Evolutionary conservation across 2,888 invertebrate genomes (phyloP).

Genomic region (Dasysyrphus tricinctus): DNA sequence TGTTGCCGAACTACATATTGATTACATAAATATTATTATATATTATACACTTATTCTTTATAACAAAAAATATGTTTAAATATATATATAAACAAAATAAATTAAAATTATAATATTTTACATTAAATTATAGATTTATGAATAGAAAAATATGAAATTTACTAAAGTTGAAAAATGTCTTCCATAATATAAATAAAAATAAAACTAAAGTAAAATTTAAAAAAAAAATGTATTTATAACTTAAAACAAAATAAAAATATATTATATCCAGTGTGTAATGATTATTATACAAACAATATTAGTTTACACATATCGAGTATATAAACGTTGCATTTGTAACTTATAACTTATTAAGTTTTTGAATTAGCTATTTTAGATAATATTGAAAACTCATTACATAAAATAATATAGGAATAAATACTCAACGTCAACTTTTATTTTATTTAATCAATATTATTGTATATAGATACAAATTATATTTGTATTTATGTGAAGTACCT

Average conservation of each 20-base stretch:
- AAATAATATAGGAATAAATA: conserved; percentile 48
- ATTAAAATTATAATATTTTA: conserved; percentile 38
- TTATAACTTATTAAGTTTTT: conserved; percentile 57
- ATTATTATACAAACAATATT: conserved; percentile 48
- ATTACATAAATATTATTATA: conserved; percentile 38
- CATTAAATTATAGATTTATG: conserved; percentile 60
- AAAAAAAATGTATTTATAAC: conserved; percentile 57
- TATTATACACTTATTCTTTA: conserved; percentile 47
- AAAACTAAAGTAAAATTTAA: conserved; percentile 56
- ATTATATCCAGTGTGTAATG: conserved; percentile 61
- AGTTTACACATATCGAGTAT: conserved; percentile 70
- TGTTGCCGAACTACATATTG: conserved; percentile 32
- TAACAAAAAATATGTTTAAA: conserved; percentile 46
- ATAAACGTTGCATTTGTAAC: conserved; percentile 68
- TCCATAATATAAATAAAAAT: conserved; percentile 73
- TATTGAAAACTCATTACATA: conserved; percentile 32
- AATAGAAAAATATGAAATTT: conserved; percentile 65
- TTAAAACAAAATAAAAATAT: conserved; percentile 21
- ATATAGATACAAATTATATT: conserved; percentile 12
- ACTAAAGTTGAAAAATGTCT: conserved; percentile 75
- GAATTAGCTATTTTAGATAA: conserved; percentile 51
- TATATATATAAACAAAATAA: conserved; percentile 39
- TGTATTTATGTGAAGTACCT: conserved; percentile 36
- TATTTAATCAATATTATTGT: conserved; percentile 34
- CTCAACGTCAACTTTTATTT: conserved; percentile 41